These are phyloP conservation scores for Galeruca laticollis DNA, from an alignment of 2,888 invertebrate species.

Conservation along the genomic window DNA sequence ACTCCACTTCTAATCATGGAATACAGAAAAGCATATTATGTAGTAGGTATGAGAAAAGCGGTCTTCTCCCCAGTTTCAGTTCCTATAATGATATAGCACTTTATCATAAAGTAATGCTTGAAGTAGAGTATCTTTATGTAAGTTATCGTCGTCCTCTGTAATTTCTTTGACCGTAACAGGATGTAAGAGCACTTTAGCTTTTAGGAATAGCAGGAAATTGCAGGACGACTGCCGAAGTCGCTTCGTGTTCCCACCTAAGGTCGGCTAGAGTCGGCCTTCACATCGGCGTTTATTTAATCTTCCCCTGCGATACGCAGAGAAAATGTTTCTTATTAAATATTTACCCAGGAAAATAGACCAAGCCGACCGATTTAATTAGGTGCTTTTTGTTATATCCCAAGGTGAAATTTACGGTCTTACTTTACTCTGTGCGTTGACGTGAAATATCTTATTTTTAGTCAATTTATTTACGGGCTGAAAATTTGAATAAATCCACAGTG, in stretches of 20 bases:
- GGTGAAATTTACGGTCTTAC: not conserved
- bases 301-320: constrained; percentile 23
- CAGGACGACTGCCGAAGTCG: constrained; percentile 42
- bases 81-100: constrained; percentile 50
- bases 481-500: not conserved
- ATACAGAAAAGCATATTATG: not conserved
- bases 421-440: not conserved
- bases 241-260: constrained; percentile 12
- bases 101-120: constrained; percentile 50
- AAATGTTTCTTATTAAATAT: constrained; percentile 9
- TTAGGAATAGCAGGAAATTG: constrained; percentile 60
- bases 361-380: constrained; percentile 1
- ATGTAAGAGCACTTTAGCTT: constrained; percentile 60
- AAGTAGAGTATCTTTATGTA: constrained; percentile 52
- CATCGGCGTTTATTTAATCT: constrained; percentile 51
- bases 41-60: not conserved
- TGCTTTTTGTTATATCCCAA: not conserved
- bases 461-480: not conserved
- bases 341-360: not conserved
- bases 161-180: constrained; percentile 58
- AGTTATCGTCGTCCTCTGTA: constrained; percentile 56
- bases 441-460: not conserved
- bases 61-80: not conserved
- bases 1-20: not conserved
- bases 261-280: constrained; percentile 42